Conservation (phyloP, 2,888 invertebrate genomes). For the Xanthostigma xanthostigma region DNA sequence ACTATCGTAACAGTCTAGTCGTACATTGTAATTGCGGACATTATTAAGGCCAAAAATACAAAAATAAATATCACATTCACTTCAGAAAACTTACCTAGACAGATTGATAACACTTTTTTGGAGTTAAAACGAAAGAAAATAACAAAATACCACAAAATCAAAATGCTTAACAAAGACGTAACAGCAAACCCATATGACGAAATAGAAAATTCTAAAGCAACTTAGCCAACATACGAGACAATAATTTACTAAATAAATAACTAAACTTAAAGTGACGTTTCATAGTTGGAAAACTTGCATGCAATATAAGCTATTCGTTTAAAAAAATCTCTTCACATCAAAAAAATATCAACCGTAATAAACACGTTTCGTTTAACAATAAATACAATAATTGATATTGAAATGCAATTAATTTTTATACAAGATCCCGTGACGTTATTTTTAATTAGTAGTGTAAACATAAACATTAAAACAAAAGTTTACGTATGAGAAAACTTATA, state of each 20-base stretch:
- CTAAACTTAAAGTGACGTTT: no score
- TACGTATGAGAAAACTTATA: no score
- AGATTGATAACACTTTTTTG: not conserved
- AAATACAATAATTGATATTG: no score
- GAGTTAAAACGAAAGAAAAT: not conserved
- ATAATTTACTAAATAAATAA: not conserved
- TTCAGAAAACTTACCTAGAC: not conserved
- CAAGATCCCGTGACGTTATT: no score
- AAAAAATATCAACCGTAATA: not conserved
- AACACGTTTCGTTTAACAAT: no score
- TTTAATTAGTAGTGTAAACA: no score
- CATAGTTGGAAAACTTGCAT: no score
- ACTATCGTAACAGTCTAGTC: not conserved
- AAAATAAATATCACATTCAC: not conserved
- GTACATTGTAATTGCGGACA: not conserved
- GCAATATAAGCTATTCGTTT: no score
- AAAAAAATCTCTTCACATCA: not conserved
- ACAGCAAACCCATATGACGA: slow-evolving; percentile 3
- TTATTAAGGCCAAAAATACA: not conserved
- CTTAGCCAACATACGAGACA: not conserved
- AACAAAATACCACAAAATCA: not conserved
- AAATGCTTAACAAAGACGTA: slow-evolving; percentile 4
- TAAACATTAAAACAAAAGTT: no score
- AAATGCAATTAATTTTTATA: no score
- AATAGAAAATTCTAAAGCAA: not conserved